These are phyloP conservation scores for Callocephalon fimbriatum DNA, from an alignment of 2,113 vertebrate genomes.

Conservation along the genomic window DNA sequence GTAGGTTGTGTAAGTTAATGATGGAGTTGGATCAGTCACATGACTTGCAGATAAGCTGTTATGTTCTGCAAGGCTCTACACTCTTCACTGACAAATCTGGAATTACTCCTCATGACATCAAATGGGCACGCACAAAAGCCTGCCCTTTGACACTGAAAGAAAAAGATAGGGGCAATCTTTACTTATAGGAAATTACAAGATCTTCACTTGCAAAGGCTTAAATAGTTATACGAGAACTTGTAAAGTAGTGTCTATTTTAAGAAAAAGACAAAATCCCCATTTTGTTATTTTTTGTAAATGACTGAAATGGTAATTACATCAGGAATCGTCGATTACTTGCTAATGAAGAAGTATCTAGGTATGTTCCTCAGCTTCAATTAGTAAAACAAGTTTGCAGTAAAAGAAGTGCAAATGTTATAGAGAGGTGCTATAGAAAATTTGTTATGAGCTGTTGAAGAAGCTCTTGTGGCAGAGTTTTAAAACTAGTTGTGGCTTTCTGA, in stretches of 20 bases:
- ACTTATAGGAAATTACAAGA: background rate
- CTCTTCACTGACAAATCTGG: background rate
- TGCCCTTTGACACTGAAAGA: background rate
- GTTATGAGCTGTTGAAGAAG: background rate
- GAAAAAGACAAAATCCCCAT: background rate
- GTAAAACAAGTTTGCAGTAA: background rate
- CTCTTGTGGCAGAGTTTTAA: background rate
- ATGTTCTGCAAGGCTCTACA: background rate
- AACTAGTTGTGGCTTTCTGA: background rate
- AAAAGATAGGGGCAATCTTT: background rate
- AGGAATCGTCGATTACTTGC: background rate
- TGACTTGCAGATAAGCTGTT: accelerated
- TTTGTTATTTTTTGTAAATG: background rate
- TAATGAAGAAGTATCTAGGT: background rate
- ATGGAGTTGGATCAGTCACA: background rate
- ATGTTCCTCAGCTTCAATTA: background rate
- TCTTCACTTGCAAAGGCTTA: background rate
- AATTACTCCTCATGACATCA: background rate
- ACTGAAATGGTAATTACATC: background rate
- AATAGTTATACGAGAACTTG: background rate
- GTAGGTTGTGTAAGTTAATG: background rate
- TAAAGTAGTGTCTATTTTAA: background rate
- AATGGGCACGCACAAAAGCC: background rate
- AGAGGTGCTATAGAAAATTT: background rate
- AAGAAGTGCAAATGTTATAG: background rate